phyloP scores from a whole-genome alignment of 2,797 vertebrate species.

The Microcaecilia unicolor region DNA sequence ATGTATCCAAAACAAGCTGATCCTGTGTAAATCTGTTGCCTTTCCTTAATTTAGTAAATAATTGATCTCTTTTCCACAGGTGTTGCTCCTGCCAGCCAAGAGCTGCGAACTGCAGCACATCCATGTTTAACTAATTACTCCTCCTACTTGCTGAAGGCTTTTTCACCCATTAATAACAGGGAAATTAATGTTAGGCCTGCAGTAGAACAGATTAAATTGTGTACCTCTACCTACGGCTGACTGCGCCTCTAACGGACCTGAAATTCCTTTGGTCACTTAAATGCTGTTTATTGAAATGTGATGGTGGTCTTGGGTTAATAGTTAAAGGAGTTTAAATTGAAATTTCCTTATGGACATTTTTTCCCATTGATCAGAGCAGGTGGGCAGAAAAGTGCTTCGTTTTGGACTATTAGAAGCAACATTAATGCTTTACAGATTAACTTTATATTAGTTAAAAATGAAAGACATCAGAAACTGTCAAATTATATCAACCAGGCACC shows the following conservation, averaged over 20 bases:
- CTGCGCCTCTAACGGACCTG: constrained; percentile 68
- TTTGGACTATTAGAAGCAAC: constrained; percentile 9
- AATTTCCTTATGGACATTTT: constrained; percentile 21
- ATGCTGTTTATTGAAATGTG: constrained; percentile 46
- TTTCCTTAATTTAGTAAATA: constrained; percentile 34
- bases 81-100: constrained; percentile 33
- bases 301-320: constrained; percentile 52
- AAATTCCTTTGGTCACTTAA: constrained; percentile 54
- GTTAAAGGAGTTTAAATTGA: constrained; percentile 48
- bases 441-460: too few species aligned
- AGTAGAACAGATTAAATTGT: constrained; percentile 66
- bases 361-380: constrained; percentile 31
- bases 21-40: constrained; percentile 11
- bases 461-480: not conserved
- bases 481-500: not conserved
- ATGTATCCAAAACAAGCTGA: not conserved
- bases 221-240: constrained; percentile 57
- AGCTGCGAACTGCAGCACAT: constrained; percentile 51
- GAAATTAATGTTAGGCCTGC: constrained; percentile 69
- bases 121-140: constrained; percentile 48
- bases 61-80: constrained; percentile 37
- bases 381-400: constrained; percentile 17
- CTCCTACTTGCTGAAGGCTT: constrained; percentile 43
- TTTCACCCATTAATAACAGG: constrained; percentile 74
- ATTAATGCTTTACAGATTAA: not conserved